Percentiles rank a stretch among this genome's conserved stretches.
Conservation (phyloP, 1,140 invertebrate genomes). For the Micrasema minimum region DNA sequence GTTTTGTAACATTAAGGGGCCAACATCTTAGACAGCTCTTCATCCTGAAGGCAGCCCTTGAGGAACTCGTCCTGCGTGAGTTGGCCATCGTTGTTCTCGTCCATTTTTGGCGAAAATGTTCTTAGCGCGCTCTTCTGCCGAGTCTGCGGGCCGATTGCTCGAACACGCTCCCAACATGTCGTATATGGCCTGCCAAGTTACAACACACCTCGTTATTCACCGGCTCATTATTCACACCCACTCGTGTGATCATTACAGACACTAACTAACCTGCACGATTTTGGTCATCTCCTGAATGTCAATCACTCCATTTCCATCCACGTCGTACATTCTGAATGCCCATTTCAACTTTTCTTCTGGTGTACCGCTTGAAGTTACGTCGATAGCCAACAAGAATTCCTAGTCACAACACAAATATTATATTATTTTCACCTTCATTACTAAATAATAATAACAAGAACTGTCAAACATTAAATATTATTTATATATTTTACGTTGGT, state of each 20-base stretch:
- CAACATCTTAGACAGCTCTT: constrained; percentile 95
- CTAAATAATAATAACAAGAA: neutral
- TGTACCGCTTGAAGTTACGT: constrained; percentile 96
- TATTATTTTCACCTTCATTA: neutral
- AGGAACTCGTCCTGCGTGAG: constrained; percentile 98
- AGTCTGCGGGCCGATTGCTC: constrained; percentile 90
- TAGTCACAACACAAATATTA: constrained; percentile 60
- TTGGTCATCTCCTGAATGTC: constrained; percentile 97
- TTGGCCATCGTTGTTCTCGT: constrained; percentile 98
- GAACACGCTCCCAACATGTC: constrained; percentile 97
- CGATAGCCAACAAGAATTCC: constrained; percentile 97
- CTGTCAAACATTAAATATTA: too few relatives aligned
- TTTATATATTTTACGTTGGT: too few relatives aligned
- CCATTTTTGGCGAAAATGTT: constrained; percentile 99
- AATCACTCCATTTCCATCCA: constrained; percentile 99
- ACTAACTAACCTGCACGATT: constrained; percentile 84
- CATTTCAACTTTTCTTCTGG: constrained; percentile 99
- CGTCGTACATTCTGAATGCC: constrained; percentile 99
- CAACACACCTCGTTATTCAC: neutral
- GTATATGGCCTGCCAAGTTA: constrained; percentile 90
- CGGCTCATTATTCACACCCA: neutral
- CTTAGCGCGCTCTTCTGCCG: constrained; percentile 95
- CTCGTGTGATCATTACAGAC: neutral
- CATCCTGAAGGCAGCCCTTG: constrained; percentile 98
- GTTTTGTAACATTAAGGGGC: constrained; percentile 82